phyloP scores from a whole-genome alignment of 1,140 invertebrate genomes.

The Leguminivora glycinivorella region DNA sequence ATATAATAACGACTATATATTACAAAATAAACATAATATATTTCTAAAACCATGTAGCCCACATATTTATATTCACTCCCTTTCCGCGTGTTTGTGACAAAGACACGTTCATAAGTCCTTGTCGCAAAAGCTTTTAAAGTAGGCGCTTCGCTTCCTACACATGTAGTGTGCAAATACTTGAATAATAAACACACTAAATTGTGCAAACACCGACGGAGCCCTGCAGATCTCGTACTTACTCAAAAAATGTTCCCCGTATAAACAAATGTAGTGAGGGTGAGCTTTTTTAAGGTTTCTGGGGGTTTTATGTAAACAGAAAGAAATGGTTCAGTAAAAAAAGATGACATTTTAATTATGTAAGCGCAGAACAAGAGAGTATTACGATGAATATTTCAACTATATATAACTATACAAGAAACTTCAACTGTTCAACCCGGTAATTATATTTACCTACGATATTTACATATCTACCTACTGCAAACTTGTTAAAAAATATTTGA shows the following conservation, averaged over 20 bases:
- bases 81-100: not conserved
- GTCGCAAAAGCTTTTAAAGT: slow-evolving; percentile 25
- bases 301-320: slow-evolving; percentile 1
- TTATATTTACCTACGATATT: too few relatives aligned
- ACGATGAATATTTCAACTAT: too few relatives aligned
- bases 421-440: too few relatives aligned
- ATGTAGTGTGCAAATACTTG: slow-evolving; percentile 39
- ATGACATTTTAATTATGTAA: not conserved
- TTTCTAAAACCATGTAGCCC: not conserved
- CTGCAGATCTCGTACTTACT: slow-evolving; percentile 10
- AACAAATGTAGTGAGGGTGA: not conserved
- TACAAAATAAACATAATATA: not conserved
- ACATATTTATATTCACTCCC: not conserved
- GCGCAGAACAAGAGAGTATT: not conserved
- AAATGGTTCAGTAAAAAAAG: not conserved
- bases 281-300: not conserved
- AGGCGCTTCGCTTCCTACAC: slow-evolving; percentile 17
- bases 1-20: too few relatives aligned
- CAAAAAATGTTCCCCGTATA: slow-evolving; percentile 20
- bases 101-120: not conserved
- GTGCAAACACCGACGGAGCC: slow-evolving; percentile 44
- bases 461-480: too few relatives aligned
- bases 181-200: slow-evolving; percentile 55
- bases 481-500: too few relatives aligned
- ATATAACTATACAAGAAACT: too few relatives aligned